Base-by-base conservation (phyloP, 64 coral and sea anemone species). In the Montipora cactus region DNA sequence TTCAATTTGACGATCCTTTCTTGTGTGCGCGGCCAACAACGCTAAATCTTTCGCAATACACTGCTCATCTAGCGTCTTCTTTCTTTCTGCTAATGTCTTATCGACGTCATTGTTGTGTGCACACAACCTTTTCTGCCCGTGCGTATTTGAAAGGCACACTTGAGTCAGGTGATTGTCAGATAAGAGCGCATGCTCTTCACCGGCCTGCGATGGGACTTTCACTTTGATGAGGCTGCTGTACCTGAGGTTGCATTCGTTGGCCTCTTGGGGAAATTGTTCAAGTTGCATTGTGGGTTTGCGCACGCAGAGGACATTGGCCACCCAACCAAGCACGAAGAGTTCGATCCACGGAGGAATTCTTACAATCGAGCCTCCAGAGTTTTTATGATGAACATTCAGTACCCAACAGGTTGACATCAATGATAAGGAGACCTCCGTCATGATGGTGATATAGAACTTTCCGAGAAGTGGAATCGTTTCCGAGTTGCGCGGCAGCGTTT, bases 381-480 rank as follows among this genome's bases (percentile, higher is more conserved):
- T 92, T 71, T 84, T 78, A 51, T 96, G 94, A 72, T 96, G 90
- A 59, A 93, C 92, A 47, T 96, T 96, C 51, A 96, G 74, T 8
- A 96, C 90, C 75, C 90, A 96, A n/a, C 94, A 96, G 4, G 94
- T 96, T 1, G 84, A 91, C 58, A 96, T 93, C 22, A 96, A 55
- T 0, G 94, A 96, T 28, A 88, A 44, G 28, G 94, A 91, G 47
- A 96, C 87, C 57, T 96, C 94, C n/a, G 77, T 66, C 94, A 96
- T 96, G 67, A 96, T 96, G 9, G 90, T 96, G 55, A 96, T 92
- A 77, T 96, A 96, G 75, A 96, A 96, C 52, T 87, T 93, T 0
- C 94, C 94, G 55, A 96, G 90, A 7, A 96, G 69, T 4, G 94
- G 94, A n/a, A 90, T 96, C 11, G 77, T 89, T 46, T 92, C 90